Evolutionary conservation across 2,888 invertebrate genomes (phyloP).

Genomic region (Deilephila porcellus): DNA sequence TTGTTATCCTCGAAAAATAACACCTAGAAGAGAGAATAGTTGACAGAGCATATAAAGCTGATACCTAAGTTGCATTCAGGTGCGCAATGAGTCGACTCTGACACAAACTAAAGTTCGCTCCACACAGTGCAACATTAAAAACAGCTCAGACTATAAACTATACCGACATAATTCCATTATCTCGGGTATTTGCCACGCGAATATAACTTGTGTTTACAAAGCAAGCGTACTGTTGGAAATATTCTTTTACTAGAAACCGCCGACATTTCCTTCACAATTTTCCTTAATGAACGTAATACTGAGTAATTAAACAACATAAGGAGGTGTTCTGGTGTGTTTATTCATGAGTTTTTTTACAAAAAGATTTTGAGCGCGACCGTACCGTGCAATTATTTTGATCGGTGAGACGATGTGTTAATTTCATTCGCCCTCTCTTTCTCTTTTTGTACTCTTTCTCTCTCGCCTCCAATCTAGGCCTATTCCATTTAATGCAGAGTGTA

Average conservation of each 20-base stretch:
- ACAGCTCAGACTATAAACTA: neutral
- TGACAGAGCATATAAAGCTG: no score
- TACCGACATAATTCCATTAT: constrained; percentile 14
- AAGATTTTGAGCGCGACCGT: neutral
- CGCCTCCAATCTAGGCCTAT: no score
- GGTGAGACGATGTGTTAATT: neutral
- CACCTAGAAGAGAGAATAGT: no score
- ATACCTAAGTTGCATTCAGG: no score
- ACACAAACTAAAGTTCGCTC: neutral
- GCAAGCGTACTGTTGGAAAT: neutral
- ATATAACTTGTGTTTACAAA: constrained; percentile 4
- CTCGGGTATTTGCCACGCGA: neutral
- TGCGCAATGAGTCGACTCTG: neutral
- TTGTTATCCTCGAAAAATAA: no score
- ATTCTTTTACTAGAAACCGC: neutral
- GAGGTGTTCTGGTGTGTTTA: neutral
- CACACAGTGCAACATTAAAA: neutral
- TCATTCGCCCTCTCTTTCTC: no score
- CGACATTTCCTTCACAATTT: constrained; percentile 7
- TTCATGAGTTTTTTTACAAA: neutral
- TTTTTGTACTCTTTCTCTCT: no score
- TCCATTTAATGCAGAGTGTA: no score
- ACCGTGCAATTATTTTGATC: neutral
- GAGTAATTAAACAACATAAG: neutral
- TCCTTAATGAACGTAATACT: constrained; percentile 1